phyloP scores from a whole-genome alignment of 2,113 vertebrate species.

The Ramphastos sulfuratus region DNA sequence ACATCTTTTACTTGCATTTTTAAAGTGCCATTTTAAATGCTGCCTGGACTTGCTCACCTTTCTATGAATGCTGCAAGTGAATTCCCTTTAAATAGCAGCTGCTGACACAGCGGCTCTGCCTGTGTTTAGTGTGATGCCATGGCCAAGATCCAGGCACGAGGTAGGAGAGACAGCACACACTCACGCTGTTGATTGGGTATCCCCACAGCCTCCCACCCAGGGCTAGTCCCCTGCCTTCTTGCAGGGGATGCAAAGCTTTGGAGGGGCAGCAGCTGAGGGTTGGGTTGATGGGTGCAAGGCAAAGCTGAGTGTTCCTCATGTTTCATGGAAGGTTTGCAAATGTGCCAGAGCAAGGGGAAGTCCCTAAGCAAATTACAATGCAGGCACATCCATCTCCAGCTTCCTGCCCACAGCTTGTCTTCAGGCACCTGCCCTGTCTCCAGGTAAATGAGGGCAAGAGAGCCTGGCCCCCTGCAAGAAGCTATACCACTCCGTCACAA shows the following conservation, averaged over 20 bases:
- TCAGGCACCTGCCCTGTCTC: not conserved
- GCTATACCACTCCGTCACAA: not conserved
- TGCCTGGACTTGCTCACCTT: slow-evolving; percentile 30
- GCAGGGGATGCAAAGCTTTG: not conserved
- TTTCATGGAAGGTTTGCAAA: not conserved
- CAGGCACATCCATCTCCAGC: slow-evolving; percentile 35
- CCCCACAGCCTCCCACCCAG: not conserved
- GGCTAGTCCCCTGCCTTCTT: not conserved
- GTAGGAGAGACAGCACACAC: not conserved
- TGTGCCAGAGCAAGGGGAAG: slow-evolving; percentile 1
- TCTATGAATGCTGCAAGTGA: not conserved
- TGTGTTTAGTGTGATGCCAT: not conserved
- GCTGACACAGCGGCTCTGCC: slow-evolving; percentile 17
- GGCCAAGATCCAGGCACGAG: not conserved
- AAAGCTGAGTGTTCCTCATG: not conserved
- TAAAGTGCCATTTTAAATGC: not conserved
- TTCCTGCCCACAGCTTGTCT: not conserved
- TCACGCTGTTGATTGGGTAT: not conserved
- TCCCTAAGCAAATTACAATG: slow-evolving; percentile 24
- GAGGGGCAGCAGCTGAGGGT: not conserved
- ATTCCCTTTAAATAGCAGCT: slow-evolving; percentile 37
- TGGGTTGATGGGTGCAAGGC: not conserved
- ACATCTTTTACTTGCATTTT: not conserved
- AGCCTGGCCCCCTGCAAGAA: accelerated
- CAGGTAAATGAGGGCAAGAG: not conserved